Conservation (phyloP, 2,113 vertebrate species). For the Thinocorus orbignyianus region DNA sequence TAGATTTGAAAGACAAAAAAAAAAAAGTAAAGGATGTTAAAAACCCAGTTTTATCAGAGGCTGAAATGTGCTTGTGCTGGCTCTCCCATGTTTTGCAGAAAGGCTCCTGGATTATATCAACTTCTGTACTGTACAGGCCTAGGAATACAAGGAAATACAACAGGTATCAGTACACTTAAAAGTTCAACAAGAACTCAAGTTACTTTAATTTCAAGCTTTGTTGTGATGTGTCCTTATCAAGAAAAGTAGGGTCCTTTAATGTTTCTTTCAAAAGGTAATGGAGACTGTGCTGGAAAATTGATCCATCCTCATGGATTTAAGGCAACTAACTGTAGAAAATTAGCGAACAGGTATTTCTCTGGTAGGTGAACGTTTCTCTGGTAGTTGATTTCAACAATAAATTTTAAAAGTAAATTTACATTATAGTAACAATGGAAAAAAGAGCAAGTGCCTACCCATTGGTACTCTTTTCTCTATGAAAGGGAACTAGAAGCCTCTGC, state of each 20-base stretch:
- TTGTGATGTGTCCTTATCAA: background rate
- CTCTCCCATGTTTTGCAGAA: background rate
- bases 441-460: background rate
- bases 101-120: background rate
- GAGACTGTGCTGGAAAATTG: background rate
- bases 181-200: background rate
- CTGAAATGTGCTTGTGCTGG: background rate
- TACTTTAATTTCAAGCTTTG: background rate
- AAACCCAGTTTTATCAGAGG: background rate
- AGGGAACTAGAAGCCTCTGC: background rate
- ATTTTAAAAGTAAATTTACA: background rate
- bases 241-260: background rate
- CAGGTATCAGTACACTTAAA: background rate
- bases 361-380: background rate
- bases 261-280: background rate
- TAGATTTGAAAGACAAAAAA: background rate
- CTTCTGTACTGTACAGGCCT: background rate
- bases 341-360: background rate
- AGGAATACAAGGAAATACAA: background rate
- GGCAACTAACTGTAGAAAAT: background rate
- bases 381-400: background rate
- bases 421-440: background rate
- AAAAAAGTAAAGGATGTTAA: background rate
- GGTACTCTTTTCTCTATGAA: background rate
- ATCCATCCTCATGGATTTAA: background rate